phyloP scores from a whole-genome alignment of 2,797 vertebrate species.

The Triplophysa bombifrons region DNA sequence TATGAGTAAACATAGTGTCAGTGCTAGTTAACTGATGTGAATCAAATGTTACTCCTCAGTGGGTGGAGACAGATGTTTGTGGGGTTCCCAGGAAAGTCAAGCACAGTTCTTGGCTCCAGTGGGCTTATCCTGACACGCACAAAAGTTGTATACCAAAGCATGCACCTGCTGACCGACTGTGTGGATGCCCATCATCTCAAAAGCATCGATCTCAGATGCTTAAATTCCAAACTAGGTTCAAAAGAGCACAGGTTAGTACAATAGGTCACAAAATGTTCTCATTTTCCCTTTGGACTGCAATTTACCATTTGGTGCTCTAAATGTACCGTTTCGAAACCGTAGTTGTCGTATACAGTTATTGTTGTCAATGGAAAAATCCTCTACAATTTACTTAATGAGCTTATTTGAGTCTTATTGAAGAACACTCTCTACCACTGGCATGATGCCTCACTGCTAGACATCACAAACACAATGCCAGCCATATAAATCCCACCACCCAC shows the following conservation, averaged over 20 bases:
- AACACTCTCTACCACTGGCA: constrained; percentile 22
- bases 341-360: background rate
- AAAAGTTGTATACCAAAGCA: constrained; percentile 22
- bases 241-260: background rate
- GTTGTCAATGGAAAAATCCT: background rate
- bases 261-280: background rate
- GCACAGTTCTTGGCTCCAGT: constrained; percentile 33
- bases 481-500: constrained; percentile 50
- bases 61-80: constrained; percentile 36
- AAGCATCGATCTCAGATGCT: background rate
- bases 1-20: background rate
- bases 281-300: background rate
- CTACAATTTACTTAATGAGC: background rate
- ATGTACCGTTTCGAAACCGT: background rate
- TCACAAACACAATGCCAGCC: constrained; percentile 45
- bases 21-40: constrained; percentile 3
- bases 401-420: background rate
- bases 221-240: background rate
- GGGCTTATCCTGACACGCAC: constrained; percentile 34
- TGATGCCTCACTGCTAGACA: constrained; percentile 42
- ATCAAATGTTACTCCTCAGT: constrained; percentile 18
- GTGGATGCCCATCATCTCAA: constrained; percentile 13
- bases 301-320: background rate
- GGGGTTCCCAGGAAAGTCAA: constrained; percentile 46
- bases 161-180: constrained; percentile 46